These are phyloP conservation scores for Andrena cerasifolii DNA, from an alignment of 1,140 invertebrate species.

Conservation along the genomic window DNA sequence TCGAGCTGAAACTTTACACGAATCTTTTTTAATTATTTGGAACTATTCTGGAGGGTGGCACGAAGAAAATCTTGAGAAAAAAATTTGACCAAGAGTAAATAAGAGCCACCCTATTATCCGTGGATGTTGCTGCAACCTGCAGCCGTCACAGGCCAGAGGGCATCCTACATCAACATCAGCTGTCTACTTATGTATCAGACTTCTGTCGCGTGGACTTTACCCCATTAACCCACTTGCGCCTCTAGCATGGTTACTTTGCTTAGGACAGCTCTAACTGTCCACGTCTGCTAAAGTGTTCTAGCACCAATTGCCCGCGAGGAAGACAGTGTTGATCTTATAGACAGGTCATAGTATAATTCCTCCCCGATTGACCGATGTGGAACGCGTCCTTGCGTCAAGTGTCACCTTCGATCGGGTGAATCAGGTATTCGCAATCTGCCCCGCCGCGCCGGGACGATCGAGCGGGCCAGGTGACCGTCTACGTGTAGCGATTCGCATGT, in stretches of 20 bases:
- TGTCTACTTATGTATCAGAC: slow-evolving; percentile 16
- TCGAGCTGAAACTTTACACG: too few species aligned
- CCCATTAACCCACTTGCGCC: slow-evolving; percentile 69
- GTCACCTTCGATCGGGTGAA: neutral
- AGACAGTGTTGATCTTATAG: too few species aligned
- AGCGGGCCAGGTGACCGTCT: slow-evolving; percentile 23
- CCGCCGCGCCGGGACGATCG: neutral
- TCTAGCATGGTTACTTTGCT: slow-evolving; percentile 34
- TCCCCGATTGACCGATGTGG: neutral
- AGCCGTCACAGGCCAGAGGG: slow-evolving; percentile 17
- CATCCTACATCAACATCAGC: slow-evolving; percentile 63
- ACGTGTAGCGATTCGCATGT: slow-evolving; percentile 48
- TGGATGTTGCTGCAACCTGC: neutral
- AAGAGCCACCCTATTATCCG: too few species aligned
- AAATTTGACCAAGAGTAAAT: too few species aligned
- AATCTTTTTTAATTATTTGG: too few species aligned
- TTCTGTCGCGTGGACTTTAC: slow-evolving; percentile 34
- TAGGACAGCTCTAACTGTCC: slow-evolving; percentile 21
- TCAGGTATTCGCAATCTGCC: slow-evolving; percentile 22
- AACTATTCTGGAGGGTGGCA: too few species aligned
- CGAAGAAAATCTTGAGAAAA: too few species aligned
- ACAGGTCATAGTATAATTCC: too few species aligned
- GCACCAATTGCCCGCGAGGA: too few species aligned
- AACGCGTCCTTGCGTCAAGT: neutral
- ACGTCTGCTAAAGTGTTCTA: too few species aligned